Evolutionary conservation across 2,888 invertebrate genomes (phyloP).

Genomic region (Drosophila incognita): DNA sequence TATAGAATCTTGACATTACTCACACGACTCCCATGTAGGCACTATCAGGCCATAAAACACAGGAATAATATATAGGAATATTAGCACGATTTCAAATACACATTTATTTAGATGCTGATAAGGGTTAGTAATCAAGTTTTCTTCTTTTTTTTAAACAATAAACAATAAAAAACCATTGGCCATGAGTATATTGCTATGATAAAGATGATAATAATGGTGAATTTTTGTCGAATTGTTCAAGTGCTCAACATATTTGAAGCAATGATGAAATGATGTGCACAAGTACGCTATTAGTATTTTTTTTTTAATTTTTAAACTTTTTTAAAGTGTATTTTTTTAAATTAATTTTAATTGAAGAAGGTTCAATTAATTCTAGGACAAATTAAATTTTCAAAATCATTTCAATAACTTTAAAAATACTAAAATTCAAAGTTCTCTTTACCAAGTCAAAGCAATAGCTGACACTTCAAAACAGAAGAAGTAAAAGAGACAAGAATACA

Average conservation of each 20-base stretch:
- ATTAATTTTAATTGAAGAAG: too few species aligned
- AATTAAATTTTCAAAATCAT: neutral
- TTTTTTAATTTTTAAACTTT: too few species aligned
- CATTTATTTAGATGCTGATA: constrained; percentile 15
- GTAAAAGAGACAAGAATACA: neutral
- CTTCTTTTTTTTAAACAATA: neutral
- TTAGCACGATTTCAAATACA: neutral
- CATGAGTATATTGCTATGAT: neutral
- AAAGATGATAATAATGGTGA: neutral
- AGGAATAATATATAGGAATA: neutral
- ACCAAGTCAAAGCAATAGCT: neutral
- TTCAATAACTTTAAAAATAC: neutral
- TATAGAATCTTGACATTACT: constrained; percentile 71
- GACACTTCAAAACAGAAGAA: constrained; percentile 1
- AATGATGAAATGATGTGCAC: neutral
- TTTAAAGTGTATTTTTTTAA: too few species aligned
- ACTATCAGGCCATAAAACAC: constrained; percentile 6
- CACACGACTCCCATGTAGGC: constrained; percentile 30
- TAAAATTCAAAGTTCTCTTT: neutral
- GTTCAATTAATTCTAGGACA: neutral
- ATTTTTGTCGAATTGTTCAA: neutral
- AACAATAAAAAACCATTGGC: constrained; percentile 8
- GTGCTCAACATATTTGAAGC: neutral
- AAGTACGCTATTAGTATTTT: too few species aligned
- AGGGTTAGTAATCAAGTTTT: neutral